Conservation (phyloP, 2,888 invertebrate species). For the Apodemia duryi region DNA sequence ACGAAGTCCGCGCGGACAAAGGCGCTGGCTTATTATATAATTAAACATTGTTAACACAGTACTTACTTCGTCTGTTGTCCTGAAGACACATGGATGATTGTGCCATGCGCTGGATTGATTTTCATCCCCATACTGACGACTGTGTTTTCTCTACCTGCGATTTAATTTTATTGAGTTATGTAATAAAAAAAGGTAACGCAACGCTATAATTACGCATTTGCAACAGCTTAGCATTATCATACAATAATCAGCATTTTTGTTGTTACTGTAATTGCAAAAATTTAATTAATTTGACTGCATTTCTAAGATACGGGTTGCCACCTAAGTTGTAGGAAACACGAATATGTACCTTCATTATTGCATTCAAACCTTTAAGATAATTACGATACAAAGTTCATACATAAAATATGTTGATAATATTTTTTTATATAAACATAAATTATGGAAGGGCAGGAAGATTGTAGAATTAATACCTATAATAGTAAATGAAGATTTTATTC, state of each 20-base stretch:
- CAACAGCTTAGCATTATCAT: not conserved
- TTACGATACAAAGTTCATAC: too few species aligned
- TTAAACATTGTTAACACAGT: not conserved
- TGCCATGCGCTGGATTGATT: constrained; percentile 69
- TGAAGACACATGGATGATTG: constrained; percentile 70
- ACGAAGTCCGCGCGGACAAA: too few species aligned
- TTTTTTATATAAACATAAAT: too few species aligned
- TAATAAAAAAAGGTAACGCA: not conserved
- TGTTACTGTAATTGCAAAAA: not conserved
- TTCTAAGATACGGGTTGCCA: too few species aligned
- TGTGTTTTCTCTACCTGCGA: constrained; percentile 61
- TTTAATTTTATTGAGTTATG: constrained; percentile 11
- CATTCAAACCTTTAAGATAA: too few species aligned
- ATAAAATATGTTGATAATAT: too few species aligned
- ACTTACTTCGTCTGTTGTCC: constrained; percentile 71
- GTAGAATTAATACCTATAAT: too few species aligned
- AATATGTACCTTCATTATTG: too few species aligned
- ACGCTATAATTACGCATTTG: not conserved
- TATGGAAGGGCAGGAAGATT: too few species aligned
- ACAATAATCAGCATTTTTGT: not conserved
- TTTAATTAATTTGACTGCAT: not conserved
- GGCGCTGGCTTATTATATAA: too few species aligned
- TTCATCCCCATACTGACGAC: constrained; percentile 74
- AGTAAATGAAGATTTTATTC: too few species aligned
- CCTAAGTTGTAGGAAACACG: too few species aligned